A percentile compares a stretch with the other conserved stretches of the same genome.
These are phyloP conservation scores for Threskiornis aethiopicus DNA, from an alignment of 2,797 vertebrate species.

Conservation along the genomic window DNA sequence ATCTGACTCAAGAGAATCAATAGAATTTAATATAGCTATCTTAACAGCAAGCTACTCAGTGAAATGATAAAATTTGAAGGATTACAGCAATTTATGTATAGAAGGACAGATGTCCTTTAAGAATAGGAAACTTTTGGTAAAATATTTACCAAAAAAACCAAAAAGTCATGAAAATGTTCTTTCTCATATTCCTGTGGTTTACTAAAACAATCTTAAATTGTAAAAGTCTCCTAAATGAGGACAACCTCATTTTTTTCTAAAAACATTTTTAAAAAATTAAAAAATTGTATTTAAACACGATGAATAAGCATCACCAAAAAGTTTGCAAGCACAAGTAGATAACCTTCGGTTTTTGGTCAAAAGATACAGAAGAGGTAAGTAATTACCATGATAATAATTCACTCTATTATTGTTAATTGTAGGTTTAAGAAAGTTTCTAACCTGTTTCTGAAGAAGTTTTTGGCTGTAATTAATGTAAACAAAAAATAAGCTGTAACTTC, in stretches of 20 bases:
- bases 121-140: background rate
- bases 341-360: background rate
- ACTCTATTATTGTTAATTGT: background rate
- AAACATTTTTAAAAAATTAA: background rate
- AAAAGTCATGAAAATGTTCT: background rate
- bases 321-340: background rate
- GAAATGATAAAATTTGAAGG: background rate
- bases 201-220: background rate
- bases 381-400: background rate
- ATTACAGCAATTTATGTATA: rapidly evolving
- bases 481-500: background rate
- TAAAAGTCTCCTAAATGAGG: background rate
- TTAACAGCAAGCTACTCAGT: background rate
- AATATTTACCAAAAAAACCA: background rate
- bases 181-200: background rate
- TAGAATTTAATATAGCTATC: background rate
- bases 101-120: background rate
- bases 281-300: background rate
- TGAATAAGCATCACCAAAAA: background rate
- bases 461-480: background rate
- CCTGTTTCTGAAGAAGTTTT: background rate
- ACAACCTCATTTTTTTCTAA: background rate
- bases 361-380: background rate
- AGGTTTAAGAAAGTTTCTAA: background rate
- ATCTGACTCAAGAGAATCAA: background rate